These are phyloP conservation scores for Xiphophorus couchianus DNA, from an alignment of 2,113 vertebrate genomes.

Conservation along the genomic window DNA sequence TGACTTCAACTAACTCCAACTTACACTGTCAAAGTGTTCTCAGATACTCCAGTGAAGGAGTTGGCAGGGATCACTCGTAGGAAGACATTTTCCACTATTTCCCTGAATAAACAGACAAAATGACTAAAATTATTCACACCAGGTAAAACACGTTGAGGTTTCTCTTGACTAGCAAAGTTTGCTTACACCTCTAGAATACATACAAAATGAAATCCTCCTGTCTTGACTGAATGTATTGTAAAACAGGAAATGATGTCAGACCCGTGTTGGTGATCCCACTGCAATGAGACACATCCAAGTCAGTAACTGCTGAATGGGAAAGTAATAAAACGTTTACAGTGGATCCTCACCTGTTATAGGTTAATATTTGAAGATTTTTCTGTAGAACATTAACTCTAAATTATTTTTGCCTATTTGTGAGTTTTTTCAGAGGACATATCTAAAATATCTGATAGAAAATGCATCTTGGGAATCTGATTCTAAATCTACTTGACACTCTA, in stretches of 20 bases:
- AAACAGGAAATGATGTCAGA: slow-evolving; percentile 83
- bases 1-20: slow-evolving; percentile 42
- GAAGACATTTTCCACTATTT: slow-evolving; percentile 89
- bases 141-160: neutral
- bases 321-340: neutral
- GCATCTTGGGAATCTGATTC: too few species aligned
- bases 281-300: slow-evolving; percentile 38
- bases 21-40: slow-evolving; percentile 87
- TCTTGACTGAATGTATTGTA: slow-evolving; percentile 83
- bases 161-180: neutral
- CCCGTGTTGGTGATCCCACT: slow-evolving; percentile 92
- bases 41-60: slow-evolving; percentile 86
- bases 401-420: too few species aligned
- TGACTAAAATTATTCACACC: neutral
- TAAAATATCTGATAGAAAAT: too few species aligned
- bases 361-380: too few species aligned
- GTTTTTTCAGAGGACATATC: too few species aligned
- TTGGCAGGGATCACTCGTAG: slow-evolving; percentile 85
- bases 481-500: too few species aligned
- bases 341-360: too few species aligned
- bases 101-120: slow-evolving; percentile 73
- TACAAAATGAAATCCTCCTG: slow-evolving; percentile 89
- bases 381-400: too few species aligned
- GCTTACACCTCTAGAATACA: slow-evolving; percentile 59
- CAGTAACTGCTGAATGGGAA: neutral